Percentiles rank a stretch among this genome's conserved stretches.
Conservation (phyloP, 2,113 vertebrate genomes). For the Himantopus leucocephalus region DNA sequence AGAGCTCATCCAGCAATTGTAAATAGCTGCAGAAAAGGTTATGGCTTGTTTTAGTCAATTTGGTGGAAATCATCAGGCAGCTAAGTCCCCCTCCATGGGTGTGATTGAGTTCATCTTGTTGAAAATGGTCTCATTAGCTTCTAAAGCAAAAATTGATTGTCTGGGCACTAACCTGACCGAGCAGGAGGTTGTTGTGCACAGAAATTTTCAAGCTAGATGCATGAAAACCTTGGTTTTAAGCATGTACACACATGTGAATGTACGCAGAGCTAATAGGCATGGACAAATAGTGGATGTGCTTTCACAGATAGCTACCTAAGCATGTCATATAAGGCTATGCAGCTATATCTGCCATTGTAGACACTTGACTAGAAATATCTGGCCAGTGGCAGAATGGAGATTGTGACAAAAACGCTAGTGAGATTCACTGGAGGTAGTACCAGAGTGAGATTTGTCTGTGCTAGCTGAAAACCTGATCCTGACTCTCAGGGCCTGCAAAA, state of each 20-base stretch:
- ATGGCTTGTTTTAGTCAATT: neutral
- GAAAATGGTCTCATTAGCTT: neutral
- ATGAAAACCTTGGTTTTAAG: rapidly evolving
- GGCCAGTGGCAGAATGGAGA: neutral
- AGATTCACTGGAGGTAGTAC: neutral
- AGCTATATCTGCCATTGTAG: too few species aligned
- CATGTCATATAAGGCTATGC: rapidly evolving
- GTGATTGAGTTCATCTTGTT: neutral
- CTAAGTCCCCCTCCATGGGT: neutral
- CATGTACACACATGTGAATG: rapidly evolving
- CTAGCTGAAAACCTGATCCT: neutral
- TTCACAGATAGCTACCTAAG: neutral
- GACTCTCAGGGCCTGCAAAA: neutral
- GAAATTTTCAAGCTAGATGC: too few species aligned
- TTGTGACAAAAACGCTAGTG: neutral
- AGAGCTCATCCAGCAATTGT: neutral
- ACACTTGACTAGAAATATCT: neutral
- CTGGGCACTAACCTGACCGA: neutral
- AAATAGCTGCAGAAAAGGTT: neutral
- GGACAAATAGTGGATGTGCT: rapidly evolving
- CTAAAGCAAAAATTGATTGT: neutral
- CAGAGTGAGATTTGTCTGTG: neutral
- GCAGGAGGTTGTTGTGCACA: neutral
- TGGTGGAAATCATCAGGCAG: neutral
- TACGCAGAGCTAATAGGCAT: rapidly evolving